Base-by-base conservation (phyloP, 2,888 invertebrate genomes). In the Caenorhabditis sp. region DNA sequence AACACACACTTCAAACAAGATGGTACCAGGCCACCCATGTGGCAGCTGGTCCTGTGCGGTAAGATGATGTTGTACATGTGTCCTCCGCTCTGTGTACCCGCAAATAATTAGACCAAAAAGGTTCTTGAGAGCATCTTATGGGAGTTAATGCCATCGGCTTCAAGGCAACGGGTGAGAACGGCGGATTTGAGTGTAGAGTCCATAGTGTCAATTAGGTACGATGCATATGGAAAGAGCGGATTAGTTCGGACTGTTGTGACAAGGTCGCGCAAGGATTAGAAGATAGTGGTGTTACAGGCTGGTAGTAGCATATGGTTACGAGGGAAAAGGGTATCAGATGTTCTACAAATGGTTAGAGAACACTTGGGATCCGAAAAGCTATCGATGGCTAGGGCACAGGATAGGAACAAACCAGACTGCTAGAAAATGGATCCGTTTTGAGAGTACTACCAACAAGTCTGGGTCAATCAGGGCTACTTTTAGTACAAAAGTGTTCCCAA, bases 21-120 rank as follows among this genome's bases (percentile, higher is more conserved):
- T 24, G 17, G 17, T 46, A 41, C 22, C 50, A 13, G 5, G 6
- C 4, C 13, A 35, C 13, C 35, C 35, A 9, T 3, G 9, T 7
- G 13, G 68, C 68, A 62, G 72, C 63, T 72, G 72, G 72, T 72
- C 48, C 63, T 63, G 58, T 72, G 72, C 72, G 72, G 72, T 72
- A 72, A 72, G 62, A 72, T 58, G 72, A 72, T 72, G 72, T 72
- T 58, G 72, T 72, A 72, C 72, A 72, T 72, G 62, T 55, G 61
- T 5, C 9, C 30, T 30, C 6, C 9, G 6, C 9, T 35, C 35
- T 52, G 43, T 35, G 37, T 32, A 55, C 61, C 17, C 56, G 55
- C 71, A 72, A 65, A 72, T 72, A 72, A 72, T 72, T 72, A 72
- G 63, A 63, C 58, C 58, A 72, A 72, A 72, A 72, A 63, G 72